These are phyloP conservation scores for Tragelaphus scriptus DNA, from an alignment of 2,113 vertebrate species.

Conservation along the genomic window DNA sequence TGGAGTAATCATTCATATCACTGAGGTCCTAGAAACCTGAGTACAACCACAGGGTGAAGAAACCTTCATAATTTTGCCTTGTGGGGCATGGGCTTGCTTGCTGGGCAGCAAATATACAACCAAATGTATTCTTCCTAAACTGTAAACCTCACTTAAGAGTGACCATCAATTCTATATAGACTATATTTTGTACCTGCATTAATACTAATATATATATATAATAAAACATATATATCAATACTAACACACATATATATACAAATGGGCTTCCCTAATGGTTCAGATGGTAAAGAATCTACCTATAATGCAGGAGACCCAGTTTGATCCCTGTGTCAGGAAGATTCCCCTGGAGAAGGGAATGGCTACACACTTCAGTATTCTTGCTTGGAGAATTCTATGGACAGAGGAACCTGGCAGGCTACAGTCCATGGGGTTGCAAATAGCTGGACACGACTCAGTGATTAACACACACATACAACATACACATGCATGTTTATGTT, in stretches of 20 bases:
- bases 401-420: background rate
- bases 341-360: background rate
- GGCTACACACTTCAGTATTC: background rate
- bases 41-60: background rate
- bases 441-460: fast-evolving
- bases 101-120: background rate
- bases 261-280: background rate
- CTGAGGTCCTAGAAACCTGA: slow-evolving; percentile 48
- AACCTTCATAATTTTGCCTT: background rate
- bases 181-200: background rate
- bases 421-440: background rate
- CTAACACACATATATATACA: background rate
- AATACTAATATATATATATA: background rate
- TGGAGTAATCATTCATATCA: slow-evolving; percentile 44
- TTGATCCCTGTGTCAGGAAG: background rate
- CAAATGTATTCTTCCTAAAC: background rate
- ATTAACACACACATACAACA: background rate
- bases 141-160: background rate
- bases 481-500: fast-evolving
- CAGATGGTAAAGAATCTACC: background rate
- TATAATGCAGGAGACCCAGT: background rate
- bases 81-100: background rate
- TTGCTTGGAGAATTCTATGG: background rate
- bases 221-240: background rate
- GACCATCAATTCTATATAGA: background rate